Conservation (phyloP, 2,113 vertebrate species). For the Spilogale gracilis region DNA sequence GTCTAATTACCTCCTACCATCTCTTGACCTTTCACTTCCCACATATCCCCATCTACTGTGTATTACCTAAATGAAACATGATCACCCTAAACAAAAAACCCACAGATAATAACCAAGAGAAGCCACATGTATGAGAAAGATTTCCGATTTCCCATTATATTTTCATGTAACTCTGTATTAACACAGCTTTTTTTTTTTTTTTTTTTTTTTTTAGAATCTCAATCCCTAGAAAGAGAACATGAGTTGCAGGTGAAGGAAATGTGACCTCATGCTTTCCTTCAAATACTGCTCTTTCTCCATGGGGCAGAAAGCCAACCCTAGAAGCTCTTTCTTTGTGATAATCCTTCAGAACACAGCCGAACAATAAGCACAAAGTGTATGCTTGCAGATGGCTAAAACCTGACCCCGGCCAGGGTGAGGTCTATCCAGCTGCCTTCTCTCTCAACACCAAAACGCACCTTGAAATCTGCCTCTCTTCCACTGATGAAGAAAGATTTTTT, state of each 20-base stretch:
- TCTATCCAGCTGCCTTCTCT: neutral
- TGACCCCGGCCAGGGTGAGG: neutral
- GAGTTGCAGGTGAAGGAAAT: neutral
- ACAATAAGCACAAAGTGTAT: neutral
- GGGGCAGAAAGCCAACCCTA: neutral
- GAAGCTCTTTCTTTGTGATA: neutral
- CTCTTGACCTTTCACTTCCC: neutral
- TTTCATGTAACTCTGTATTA: neutral
- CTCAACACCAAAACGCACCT: neutral
- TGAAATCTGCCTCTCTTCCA: neutral
- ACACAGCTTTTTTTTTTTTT: neutral
- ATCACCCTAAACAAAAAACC: neutral
- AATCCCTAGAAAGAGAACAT: neutral
- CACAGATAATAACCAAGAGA: neutral
- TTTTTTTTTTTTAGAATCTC: neutral
- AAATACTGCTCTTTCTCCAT: neutral
- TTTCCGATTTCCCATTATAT: neutral
- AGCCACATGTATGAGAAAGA: neutral
- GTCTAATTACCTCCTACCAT: constrained; percentile 31
- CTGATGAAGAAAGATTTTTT: constrained; percentile 40
- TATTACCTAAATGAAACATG: constrained; percentile 7
- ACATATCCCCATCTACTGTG: neutral
- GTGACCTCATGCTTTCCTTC: neutral
- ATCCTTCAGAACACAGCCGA: neutral
- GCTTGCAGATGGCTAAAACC: constrained; percentile 26